phyloP scores from a whole-genome alignment of 2,113 vertebrate species.

The Caracal caracal region DNA sequence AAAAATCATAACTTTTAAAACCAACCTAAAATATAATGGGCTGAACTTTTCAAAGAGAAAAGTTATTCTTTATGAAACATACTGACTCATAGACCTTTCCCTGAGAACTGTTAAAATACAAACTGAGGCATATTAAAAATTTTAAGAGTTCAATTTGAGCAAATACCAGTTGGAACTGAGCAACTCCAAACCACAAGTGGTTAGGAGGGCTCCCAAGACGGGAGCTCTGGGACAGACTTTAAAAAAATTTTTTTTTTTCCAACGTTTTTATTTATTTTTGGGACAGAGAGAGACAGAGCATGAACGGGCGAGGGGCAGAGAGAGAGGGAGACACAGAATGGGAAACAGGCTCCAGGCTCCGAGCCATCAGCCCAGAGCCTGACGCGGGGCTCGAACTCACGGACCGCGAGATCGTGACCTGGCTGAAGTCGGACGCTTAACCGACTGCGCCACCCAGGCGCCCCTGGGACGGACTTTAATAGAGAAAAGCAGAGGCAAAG shows the following conservation, averaged over 20 bases:
- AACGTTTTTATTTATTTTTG: too few relatives aligned
- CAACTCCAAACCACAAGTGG: accelerated
- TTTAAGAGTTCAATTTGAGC: background rate
- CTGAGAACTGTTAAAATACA: background rate
- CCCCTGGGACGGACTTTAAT: background rate
- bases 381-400: too few relatives aligned
- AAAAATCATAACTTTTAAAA: background rate
- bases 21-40: background rate
- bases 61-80: background rate
- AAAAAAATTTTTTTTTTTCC: too few relatives aligned
- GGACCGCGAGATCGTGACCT: too few relatives aligned
- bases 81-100: background rate
- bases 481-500: background rate
- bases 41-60: background rate
- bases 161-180: background rate
- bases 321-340: too few relatives aligned
- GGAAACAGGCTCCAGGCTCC: too few relatives aligned
- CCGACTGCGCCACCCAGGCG: too few relatives aligned
- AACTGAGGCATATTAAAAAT: background rate
- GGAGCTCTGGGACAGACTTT: background rate
- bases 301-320: too few relatives aligned
- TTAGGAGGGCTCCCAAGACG: background rate
- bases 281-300: too few relatives aligned
- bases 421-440: too few relatives aligned
- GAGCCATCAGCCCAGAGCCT: too few relatives aligned